Percentiles rank a stretch among this genome's conserved stretches.
phyloP scores from a whole-genome alignment of 2,888 invertebrate genomes.

The Pristionchus arcanus region DNA sequence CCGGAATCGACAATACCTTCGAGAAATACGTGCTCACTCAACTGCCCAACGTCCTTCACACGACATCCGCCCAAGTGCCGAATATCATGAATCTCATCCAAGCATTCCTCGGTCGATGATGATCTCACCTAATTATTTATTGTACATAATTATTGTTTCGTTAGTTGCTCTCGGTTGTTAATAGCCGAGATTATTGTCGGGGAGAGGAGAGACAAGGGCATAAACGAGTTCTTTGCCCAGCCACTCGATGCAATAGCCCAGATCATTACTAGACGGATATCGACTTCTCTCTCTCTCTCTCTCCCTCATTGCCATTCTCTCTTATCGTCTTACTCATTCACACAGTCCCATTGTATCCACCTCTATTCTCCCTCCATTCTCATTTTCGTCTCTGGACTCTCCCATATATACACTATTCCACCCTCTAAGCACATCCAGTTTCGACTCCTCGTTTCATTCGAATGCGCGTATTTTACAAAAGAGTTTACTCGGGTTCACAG shows the following conservation, averaged over 20 bases:
- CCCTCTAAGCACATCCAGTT: conserved; percentile 54
- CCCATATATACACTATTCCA: conserved; percentile 41
- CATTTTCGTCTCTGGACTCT: not conserved
- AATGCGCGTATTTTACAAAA: not conserved
- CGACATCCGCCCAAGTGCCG: conserved; percentile 54
- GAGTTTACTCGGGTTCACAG: conserved; percentile 28
- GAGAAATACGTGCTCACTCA: conserved; percentile 67
- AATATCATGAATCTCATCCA: conserved; percentile 53
- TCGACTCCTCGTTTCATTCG: conserved; percentile 40
- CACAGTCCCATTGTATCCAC: conserved; percentile 40
- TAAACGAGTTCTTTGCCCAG: conserved; percentile 48
- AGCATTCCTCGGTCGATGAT: conserved; percentile 52
- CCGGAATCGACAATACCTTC: conserved; percentile 70
- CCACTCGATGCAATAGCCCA: conserved; percentile 39
- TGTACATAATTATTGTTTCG: conserved; percentile 41
- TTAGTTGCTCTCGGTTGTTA: conserved; percentile 31
- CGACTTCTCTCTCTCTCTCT: conserved; percentile 14
- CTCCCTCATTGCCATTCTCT: conserved; percentile 31
- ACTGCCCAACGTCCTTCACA: conserved; percentile 42
- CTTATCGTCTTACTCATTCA: conserved; percentile 2
- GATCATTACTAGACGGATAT: conserved; percentile 55
- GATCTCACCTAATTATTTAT: not conserved
- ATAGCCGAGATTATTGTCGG: not conserved
- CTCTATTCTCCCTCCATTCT: not conserved
- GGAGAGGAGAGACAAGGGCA: not conserved